phyloP scores from a whole-genome alignment of 2,888 invertebrate genomes.

The Crocallis elinguaria region DNA sequence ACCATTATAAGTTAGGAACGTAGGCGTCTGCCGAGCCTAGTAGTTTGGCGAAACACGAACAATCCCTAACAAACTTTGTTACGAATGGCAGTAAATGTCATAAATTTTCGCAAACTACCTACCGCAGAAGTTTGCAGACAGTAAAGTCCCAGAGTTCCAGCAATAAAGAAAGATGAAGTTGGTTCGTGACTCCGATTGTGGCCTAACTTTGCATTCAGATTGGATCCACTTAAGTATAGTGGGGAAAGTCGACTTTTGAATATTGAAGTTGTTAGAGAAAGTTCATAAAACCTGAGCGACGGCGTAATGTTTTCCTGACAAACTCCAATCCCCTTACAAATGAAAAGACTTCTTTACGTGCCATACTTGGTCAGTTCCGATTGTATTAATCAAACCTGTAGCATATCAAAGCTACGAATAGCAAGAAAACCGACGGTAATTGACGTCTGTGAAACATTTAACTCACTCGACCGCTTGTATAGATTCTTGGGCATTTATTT shows the following conservation, averaged over 20 bases:
- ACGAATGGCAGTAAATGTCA: slow-evolving; percentile 52
- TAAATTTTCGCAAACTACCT: slow-evolving; percentile 49
- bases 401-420: slow-evolving; percentile 52
- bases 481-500: slow-evolving; percentile 33
- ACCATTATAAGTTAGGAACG: slow-evolving; percentile 2
- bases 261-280: slow-evolving; percentile 19
- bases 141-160: slow-evolving; percentile 39
- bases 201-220: slow-evolving; percentile 32
- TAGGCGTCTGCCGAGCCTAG: slow-evolving; percentile 17
- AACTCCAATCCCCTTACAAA: too few relatives aligned
- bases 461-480: slow-evolving; percentile 66
- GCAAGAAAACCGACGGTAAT: slow-evolving; percentile 71
- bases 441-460: slow-evolving; percentile 75
- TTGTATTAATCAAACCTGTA: slow-evolving; percentile 32
- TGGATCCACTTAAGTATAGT: slow-evolving; percentile 15
- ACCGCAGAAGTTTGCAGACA: slow-evolving; percentile 62
- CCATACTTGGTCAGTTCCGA: slow-evolving; percentile 3
- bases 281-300: not conserved
- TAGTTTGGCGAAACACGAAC: slow-evolving; percentile 44
- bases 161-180: slow-evolving; percentile 46
- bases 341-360: too few relatives aligned
- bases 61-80: slow-evolving; percentile 42
- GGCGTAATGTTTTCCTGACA: not conserved
- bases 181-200: slow-evolving; percentile 37
- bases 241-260: slow-evolving; percentile 20